Evolutionary conservation across 2,113 vertebrate genomes (phyloP), one percentile per base, ranked within the genome.

Genomic region (Rousettus leschenaultii): DNA sequence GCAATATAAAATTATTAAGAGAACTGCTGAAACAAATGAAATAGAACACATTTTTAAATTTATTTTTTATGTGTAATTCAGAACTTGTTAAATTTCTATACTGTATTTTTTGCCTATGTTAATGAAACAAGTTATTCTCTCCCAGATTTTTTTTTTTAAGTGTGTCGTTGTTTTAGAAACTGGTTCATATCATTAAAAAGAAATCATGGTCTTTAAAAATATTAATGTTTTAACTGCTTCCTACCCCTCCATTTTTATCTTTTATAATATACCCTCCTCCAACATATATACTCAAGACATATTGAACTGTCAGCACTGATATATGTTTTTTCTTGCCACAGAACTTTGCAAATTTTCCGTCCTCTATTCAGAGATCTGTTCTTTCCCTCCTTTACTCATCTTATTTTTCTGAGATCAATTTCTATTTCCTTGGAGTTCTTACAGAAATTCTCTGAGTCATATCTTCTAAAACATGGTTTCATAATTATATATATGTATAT

Each of bases 251-350:
- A 48, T 0, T 61, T 18, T 66, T 7, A 35, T 22, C 21, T 38
- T 59, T 3, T n/a, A 51, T 1, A 22, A 12, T 53, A 26, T 51
- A 6, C 19, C 2, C 7, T 14, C 24, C 18, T 2, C 28, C 7
- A 48, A 9, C 22, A 3, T 22, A 7, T 66, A 15, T 74, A 59
- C 18, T n/a, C 26, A 51, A 45, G 40, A 66, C 3, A 16, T 10
- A 18, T 1, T 51, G 65, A 13, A 40, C 22, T 48, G 68, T 86
- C 33, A 80, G 26, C 14, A 33, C 19, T 38, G 26, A 4, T 10
- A 16, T 28, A 3, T 21, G 3, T 4, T 15, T 5, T 2, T 63
- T 38, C 15, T 18, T 71, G 5, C 14, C 12, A 30, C 2, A 57
- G 6, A 38, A 7, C 15, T 48, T 80, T 65, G 5, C 51, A 77